Evolutionary conservation across 2,113 vertebrate genomes (phyloP).

Genomic region (Ophthalmolycus amberensis): DNA sequence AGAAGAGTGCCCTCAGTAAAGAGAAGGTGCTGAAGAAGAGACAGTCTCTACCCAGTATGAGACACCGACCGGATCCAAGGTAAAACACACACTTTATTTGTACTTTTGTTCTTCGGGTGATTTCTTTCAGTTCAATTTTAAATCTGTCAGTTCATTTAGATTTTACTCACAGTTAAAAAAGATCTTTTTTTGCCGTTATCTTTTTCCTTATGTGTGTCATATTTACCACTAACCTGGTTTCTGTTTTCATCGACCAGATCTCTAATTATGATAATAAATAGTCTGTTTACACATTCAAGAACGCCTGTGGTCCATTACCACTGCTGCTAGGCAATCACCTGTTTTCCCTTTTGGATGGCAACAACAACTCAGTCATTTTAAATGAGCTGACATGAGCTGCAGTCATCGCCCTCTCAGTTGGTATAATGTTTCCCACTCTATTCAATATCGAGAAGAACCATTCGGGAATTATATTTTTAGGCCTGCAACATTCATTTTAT

Average conservation of each 20-base stretch:
- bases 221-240: neutral
- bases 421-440: neutral
- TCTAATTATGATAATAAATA: neutral
- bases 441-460: neutral
- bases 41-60: slow-evolving; percentile 87
- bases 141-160: neutral
- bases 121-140: neutral
- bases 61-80: slow-evolving; percentile 80
- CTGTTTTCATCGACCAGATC: neutral
- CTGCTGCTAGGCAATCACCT: neutral
- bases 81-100: slow-evolving; percentile 39
- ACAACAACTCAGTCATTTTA: too few relatives aligned
- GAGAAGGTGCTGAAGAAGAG: slow-evolving; percentile 93
- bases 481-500: neutral
- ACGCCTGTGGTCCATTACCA: neutral
- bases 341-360: too few relatives aligned
- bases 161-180: neutral
- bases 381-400: neutral
- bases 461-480: neutral
- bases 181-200: too few relatives aligned
- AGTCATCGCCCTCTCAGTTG: neutral
- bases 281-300: neutral
- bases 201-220: neutral
- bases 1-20: slow-evolving; percentile 89
- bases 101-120: neutral